Evolutionary conservation across 35 echinoderm and acorn worm genomes (phyloP), one percentile per base, ranked within the genome.

Genomic region (Chiridota heheva): DNA sequence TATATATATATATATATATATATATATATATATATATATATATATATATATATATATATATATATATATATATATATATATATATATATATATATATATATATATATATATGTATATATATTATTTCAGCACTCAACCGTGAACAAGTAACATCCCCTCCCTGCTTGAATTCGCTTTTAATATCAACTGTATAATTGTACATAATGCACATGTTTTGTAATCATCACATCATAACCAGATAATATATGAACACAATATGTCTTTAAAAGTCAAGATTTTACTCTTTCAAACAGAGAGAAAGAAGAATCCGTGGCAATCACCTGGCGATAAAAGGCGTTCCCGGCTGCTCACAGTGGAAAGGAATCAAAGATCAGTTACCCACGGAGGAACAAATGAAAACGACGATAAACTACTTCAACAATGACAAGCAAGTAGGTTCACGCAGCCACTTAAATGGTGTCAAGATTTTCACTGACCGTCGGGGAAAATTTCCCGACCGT

Each of bases 361-460:
- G 88, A 4, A 87, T 82, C 38, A 63, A 87, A 62, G 58, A 78
- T 34, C 91, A 73, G 5, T 29, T 68, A 2, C 77, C 82, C 22
- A 56, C 83, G 8, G 63, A 82, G 25, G 84, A 80, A 36, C 38
- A 83, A 65, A 77, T 78, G 62, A 49, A 56, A 73, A 58, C 29
- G 5, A 75, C 70, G n/a, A 62, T 40, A 37, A 96, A 83, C 37
- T 96, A 96, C 58, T 96, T 96, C 80, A 96, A 96, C 58, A 96
- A 96, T 47, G 85, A 91, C 20, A 96, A 96, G 76, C 61, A 81
- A 66, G 93, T 96, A 42, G 32, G 85, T 40, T 29, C 65, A 31
- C 5, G 25, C 40, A 3, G 26, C 13, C 51, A 64, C 13, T 15
- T 64, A 16, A 15, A 64, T 64, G 13, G 33, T 30, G 15, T 64